Percentiles rank a stretch among this genome's conserved stretches.
phyloP scores from a whole-genome alignment of 1,140 invertebrate species.

The Anadara kagoshimensis region DNA sequence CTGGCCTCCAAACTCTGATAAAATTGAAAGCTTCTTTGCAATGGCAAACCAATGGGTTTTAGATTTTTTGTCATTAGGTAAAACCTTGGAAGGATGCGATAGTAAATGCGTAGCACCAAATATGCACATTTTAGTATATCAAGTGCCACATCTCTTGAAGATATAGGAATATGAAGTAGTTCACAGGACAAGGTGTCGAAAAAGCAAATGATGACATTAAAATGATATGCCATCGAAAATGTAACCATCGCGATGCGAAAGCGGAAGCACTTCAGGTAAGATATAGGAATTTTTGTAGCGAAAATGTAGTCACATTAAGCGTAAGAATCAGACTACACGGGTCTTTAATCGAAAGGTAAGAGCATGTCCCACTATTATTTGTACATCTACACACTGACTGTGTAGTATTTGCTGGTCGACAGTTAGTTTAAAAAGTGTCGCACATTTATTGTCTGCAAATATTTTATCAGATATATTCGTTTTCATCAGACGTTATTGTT shows the following conservation, averaged over 20 bases:
- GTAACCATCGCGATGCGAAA: slow-evolving; percentile 12
- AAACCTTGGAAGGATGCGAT: slow-evolving; percentile 16
- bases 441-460: no score
- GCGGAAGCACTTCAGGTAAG: slow-evolving; percentile 3
- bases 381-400: no score
- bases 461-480: no score
- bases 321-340: no score
- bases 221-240: slow-evolving; percentile 18
- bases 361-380: no score
- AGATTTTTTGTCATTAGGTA: not conserved
- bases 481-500: no score
- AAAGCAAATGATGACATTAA: slow-evolving; percentile 28
- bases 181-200: slow-evolving; percentile 26
- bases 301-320: no score
- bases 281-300: no score
- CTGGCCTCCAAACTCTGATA: slow-evolving; percentile 8
- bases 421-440: no score
- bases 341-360: no score
- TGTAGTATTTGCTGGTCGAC: no score
- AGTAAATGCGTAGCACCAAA: slow-evolving; percentile 22
- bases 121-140: slow-evolving; percentile 17
- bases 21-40: not conserved
- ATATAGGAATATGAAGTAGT: slow-evolving; percentile 8
- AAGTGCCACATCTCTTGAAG: not conserved
- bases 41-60: slow-evolving; percentile 6